Evolutionary conservation across 1,140 invertebrate species (phyloP).

Genomic region (Battus philenor): DNA sequence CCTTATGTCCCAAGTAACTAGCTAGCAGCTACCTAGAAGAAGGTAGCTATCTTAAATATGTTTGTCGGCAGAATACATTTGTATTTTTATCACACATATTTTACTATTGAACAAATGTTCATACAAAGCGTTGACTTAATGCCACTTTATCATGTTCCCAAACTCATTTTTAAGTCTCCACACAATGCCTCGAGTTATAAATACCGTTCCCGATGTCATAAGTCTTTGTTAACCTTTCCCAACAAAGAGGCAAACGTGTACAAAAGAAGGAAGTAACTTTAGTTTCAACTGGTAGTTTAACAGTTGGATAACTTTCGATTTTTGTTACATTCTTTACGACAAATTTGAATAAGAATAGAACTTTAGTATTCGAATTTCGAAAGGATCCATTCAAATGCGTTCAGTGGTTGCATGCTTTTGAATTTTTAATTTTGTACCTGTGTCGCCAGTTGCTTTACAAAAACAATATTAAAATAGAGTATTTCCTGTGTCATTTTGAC

Average conservation of each 20-base stretch:
- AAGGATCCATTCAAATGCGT: conserved; percentile 1
- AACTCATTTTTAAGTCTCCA: not conserved
- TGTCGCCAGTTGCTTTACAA: not conserved
- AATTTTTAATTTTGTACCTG: not conserved
- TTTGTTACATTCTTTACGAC: conserved; percentile 1
- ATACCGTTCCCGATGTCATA: conserved; percentile 3
- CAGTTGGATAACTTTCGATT: conserved; percentile 13
- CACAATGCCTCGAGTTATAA: conserved; percentile 1
- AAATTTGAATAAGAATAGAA: conserved; percentile 14
- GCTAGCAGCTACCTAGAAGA: no score
- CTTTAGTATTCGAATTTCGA: conserved; percentile 3
- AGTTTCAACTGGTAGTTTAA: conserved; percentile 13
- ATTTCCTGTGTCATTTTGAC: no score
- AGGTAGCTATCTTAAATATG: no score
- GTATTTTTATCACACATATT: no score
- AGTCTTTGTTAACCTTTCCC: conserved; percentile 8
- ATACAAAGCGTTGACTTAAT: no score
- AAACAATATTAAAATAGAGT: not conserved
- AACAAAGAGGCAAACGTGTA: conserved; percentile 12
- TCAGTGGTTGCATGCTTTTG: not conserved
- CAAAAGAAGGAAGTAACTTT: conserved; percentile 11
- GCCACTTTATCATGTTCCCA: no score
- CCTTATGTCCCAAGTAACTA: no score
- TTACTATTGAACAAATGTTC: no score
- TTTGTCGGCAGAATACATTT: no score